Base-by-base conservation (phyloP, 37 sponge, comb jelly and placozoan species). In the Agelas oroides region DNA sequence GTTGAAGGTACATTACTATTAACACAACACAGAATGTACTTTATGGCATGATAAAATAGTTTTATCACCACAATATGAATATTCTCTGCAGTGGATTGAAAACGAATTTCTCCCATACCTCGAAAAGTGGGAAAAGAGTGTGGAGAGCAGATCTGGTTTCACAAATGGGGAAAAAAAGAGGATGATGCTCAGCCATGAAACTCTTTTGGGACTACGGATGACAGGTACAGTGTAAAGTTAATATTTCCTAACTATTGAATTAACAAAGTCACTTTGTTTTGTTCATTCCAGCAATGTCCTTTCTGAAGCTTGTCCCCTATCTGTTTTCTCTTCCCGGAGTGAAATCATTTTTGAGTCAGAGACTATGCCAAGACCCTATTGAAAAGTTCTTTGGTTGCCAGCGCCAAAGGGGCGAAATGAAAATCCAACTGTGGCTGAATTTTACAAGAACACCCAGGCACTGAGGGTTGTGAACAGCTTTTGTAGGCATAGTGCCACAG, bases 351-450 rank as follows among this genome's bases (percentile, higher is more conserved):
- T 24, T 71, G 13, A 41, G 21, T 21, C 25, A 73, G 39, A 1
- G 53, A 28, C 23, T 53, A 6, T 73, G 73, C 53, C 73, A 73
- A 41, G 73, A 41, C 40, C 73, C 73, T 23, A 0, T 77, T 34
- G 77, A 79, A 39, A 64, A 65, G 12, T 79, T 65, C 66, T 79
- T 79, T 66, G 67, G 79, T 24, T 64, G 79, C 24, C 53, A 79
- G 15, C 36, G 78, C 8, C 78, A 78, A 36, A 25, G 78, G 12
- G 67, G 79, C 3, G 66, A 30, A 32, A 64, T 28, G 53, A 79
- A 19, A 79, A 79, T 28, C 77, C 77, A 59, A 77, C 33, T 31
- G 77, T 38, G n/a, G 33, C 23, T 5, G 77, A 77, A 33, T 79
- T 64, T 31, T 24, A 40, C 41, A 64, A 64, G n/a, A 65, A 66